These are phyloP conservation scores for Allophyes oxyacanthae DNA, from an alignment of 2,888 invertebrate genomes.

Conservation along the genomic window DNA sequence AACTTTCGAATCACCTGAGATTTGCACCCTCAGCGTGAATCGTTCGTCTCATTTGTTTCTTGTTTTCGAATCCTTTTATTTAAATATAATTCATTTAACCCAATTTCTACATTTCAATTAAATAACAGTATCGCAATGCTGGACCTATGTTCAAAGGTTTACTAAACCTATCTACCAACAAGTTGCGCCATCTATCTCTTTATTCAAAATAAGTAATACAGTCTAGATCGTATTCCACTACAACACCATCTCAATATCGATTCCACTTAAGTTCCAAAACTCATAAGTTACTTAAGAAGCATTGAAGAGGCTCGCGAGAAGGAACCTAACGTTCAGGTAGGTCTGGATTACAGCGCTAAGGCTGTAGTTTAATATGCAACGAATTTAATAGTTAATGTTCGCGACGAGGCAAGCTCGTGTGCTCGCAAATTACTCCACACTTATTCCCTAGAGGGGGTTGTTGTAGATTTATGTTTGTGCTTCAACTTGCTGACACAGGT, in stretches of 20 bases:
- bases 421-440: conserved; percentile 86
- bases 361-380: conserved; percentile 88
- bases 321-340: conserved; percentile 67
- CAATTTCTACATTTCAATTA: too few relatives aligned
- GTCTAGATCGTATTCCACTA: neutral
- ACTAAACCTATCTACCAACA: too few relatives aligned
- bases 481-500: conserved; percentile 78
- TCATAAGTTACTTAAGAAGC: conserved; percentile 62
- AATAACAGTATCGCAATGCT: too few relatives aligned
- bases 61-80: conserved; percentile 47
- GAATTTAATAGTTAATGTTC: conserved; percentile 89
- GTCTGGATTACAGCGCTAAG: conserved; percentile 78
- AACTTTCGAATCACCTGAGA: conserved; percentile 76
- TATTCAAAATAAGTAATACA: too few relatives aligned
- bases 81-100: too few relatives aligned
- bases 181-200: too few relatives aligned
- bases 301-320: conserved; percentile 67
- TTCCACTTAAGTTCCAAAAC: conserved; percentile 38
- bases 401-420: conserved; percentile 79
- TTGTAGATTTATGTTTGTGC: conserved; percentile 82
- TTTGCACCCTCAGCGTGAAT: conserved; percentile 71
- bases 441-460: conserved; percentile 78
- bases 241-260: conserved; percentile 36
- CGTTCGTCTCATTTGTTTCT: conserved; percentile 64
- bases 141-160: too few relatives aligned